These are phyloP conservation scores for Hexactinellida sp. DNA, from an alignment of 37 sponge, comb jelly and placozoan genomes.

Conservation along the genomic window DNA sequence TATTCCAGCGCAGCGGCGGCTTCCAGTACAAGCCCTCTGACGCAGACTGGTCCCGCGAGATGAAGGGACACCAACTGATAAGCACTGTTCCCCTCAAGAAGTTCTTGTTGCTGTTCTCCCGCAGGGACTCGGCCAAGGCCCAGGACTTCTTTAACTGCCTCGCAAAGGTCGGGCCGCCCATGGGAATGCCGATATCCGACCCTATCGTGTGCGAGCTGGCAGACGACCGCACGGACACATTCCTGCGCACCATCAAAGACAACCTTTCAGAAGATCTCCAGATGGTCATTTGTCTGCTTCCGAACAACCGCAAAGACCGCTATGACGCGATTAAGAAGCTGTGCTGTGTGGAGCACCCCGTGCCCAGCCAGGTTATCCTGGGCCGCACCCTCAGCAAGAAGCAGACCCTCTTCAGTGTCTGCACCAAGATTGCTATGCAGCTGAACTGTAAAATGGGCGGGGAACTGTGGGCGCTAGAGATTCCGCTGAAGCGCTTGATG, in stretches of 20 bases:
- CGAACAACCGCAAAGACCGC: constrained; percentile 72
- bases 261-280: constrained; percentile 21
- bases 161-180: constrained; percentile 54
- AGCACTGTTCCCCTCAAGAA: constrained; percentile 23
- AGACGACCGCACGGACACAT: constrained; percentile 63
- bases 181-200: constrained; percentile 47
- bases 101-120: constrained; percentile 45
- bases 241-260: constrained; percentile 28
- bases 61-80: constrained; percentile 51
- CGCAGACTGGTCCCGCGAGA: constrained; percentile 65
- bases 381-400: constrained; percentile 56
- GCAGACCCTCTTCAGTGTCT: constrained; percentile 71
- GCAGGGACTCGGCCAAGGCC: constrained; percentile 35
- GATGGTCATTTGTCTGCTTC: constrained; percentile 59
- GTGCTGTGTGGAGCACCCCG: constrained; percentile 66
- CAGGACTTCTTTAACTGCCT: constrained; percentile 49
- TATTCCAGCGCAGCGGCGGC: constrained; percentile 31
- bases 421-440: constrained; percentile 83
- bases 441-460: constrained; percentile 93
- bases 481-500: constrained; percentile 86
- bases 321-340: constrained; percentile 93
- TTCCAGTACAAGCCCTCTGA: constrained; percentile 26
- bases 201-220: constrained; percentile 26
- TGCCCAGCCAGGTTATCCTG: constrained; percentile 66
- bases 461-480: constrained; percentile 78